Evolutionary conservation across 35 echinoderm and acorn worm species (phyloP).

Genomic region (Diadema setosum): DNA sequence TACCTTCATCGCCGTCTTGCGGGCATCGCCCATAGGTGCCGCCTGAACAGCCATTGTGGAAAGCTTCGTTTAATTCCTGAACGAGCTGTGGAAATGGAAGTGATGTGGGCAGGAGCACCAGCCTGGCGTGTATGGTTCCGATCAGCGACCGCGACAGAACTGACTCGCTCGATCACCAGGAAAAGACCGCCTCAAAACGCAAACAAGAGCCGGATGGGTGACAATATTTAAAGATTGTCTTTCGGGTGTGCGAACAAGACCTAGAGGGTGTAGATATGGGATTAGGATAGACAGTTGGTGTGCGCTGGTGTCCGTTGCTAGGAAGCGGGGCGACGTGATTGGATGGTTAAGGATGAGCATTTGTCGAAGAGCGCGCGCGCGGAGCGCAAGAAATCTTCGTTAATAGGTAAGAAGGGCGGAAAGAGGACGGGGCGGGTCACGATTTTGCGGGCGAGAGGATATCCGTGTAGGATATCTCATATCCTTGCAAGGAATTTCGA

Average conservation of each 20-base stretch:
- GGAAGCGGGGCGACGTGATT: no score
- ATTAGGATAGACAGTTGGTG: neutral
- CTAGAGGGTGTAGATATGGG: neutral
- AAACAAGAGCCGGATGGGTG: no score
- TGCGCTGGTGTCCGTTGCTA: neutral
- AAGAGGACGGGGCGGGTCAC: neutral
- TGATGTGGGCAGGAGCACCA: neutral
- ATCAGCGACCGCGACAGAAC: neutral
- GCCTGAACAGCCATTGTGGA: neutral
- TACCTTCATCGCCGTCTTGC: neutral
- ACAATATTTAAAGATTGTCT: no score
- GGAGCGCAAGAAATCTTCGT: neutral
- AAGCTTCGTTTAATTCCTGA: neutral
- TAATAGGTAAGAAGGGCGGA: neutral
- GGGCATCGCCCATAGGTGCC: neutral
- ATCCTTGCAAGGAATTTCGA: neutral
- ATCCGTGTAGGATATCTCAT: neutral
- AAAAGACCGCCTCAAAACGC: no score
- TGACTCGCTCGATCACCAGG: no score
- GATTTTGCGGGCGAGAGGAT: neutral
- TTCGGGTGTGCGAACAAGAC: neutral
- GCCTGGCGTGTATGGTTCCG: neutral
- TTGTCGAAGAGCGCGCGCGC: neutral
- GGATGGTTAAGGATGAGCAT: no score
- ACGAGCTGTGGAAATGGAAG: neutral